A percentile compares a stretch with the other conserved stretches of the same genome.
These are phyloP conservation scores for Hormiphora californensis DNA, from an alignment of 37 sponge, comb jelly and placozoan species.

Conservation along the genomic window DNA sequence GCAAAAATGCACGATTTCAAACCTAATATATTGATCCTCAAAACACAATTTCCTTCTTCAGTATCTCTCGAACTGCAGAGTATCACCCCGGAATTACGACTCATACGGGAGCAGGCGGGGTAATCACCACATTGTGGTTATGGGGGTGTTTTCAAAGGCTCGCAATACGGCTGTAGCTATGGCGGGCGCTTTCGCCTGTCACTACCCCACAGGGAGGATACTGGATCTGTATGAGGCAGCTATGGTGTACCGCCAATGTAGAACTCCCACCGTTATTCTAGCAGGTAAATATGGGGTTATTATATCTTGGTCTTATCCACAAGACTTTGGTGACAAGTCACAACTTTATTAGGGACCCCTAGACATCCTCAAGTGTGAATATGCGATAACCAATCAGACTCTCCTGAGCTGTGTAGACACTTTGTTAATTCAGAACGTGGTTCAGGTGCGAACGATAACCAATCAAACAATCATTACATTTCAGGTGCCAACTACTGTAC, in stretches of 20 bases:
- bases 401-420: too few relatives aligned
- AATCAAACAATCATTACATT: too few relatives aligned
- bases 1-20: too few relatives aligned
- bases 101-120: conserved; percentile 26
- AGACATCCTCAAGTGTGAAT: too few relatives aligned
- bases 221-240: conserved; percentile 37
- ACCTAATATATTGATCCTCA: too few relatives aligned
- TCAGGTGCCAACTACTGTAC: conserved; percentile 7
- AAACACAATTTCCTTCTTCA: too few relatives aligned
- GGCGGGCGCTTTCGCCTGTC: not conserved
- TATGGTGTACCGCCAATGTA: not conserved
- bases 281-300: not conserved
- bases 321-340: too few relatives aligned
- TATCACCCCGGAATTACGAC: not conserved
- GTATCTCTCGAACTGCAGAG: not conserved
- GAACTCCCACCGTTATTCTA: not conserved
- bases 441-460: too few relatives aligned
- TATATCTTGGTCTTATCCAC: not conserved
- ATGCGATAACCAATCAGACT: too few relatives aligned
- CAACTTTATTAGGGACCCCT: too few relatives aligned
- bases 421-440: too few relatives aligned
- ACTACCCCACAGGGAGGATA: not conserved
- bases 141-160: not conserved
- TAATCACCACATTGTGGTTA: conserved; percentile 24
- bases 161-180: not conserved